A percentile compares a stretch with the other conserved stretches of the same genome.
Conservation (phyloP, 2,888 invertebrate species). For the Dione vanillae region DNA sequence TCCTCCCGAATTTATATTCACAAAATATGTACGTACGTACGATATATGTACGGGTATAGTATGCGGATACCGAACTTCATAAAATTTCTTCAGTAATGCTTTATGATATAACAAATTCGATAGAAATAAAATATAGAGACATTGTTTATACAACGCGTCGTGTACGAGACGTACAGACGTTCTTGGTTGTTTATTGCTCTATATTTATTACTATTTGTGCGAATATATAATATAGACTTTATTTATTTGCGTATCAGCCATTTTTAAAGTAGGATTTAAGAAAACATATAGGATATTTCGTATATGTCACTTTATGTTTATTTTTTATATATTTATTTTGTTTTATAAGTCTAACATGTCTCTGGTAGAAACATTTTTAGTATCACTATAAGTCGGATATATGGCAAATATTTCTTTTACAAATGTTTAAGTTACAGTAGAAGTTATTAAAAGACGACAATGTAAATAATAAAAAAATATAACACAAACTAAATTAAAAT, state of each 20-base stretch:
- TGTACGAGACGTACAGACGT: background rate
- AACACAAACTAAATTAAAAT: too few relatives aligned
- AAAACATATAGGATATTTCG: background rate
- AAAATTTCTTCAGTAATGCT: conserved; percentile 33
- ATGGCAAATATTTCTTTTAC: too few relatives aligned
- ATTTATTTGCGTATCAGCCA: background rate
- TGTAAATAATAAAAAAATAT: too few relatives aligned
- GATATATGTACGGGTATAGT: conserved; percentile 11
- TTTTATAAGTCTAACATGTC: too few relatives aligned
- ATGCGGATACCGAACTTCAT: conserved; percentile 28
- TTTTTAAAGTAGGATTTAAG: background rate
- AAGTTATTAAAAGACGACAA: too few relatives aligned
- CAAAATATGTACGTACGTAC: conserved; percentile 15
- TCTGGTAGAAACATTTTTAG: too few relatives aligned
- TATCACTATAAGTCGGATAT: too few relatives aligned
- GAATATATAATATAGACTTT: background rate
- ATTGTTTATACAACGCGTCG: conserved; percentile 16
- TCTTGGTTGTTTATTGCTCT: background rate
- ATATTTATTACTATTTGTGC: background rate
- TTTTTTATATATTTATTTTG: too few relatives aligned
- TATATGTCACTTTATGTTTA: background rate
- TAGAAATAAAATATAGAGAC: conserved; percentile 30
- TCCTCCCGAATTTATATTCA: conserved; percentile 35
- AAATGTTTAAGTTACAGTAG: too few relatives aligned
- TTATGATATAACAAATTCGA: conserved; percentile 31